Base-by-base conservation (phyloP, 2,797 vertebrate species). In the Eurystomus glaucurus region DNA sequence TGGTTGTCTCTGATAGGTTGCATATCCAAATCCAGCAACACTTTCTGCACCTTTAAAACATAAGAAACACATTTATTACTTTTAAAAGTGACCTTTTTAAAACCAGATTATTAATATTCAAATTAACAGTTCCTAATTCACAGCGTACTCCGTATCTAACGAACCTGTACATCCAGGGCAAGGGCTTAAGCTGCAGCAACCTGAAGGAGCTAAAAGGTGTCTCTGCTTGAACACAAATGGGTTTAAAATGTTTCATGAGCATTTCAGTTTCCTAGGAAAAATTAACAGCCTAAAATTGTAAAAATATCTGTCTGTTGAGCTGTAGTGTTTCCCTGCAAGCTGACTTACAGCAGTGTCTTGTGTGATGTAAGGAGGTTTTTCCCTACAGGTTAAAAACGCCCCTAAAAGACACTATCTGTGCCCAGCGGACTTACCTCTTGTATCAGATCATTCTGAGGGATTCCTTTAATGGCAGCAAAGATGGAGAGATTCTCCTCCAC, bases 401-500 rank as follows among this genome's bases (percentile, higher is more conserved):
- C 5, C 6, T 0, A 0, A 0, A 6, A 16, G 51, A 3, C 4
- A n/a, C 0, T 2, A 13, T 13, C 45, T 35, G 54, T 17, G 48
- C 7, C 60, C 84, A 19, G 93, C 33, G 2, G 83, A 41, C 87
- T 87, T 81, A 99, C 99, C 98, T 99, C 99, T 10, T 98, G 97
- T 28, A 99, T 98, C 69, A 99, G 77, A 90, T 99, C 98, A 9
- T 98, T 98, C 4, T 98, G 98, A 18, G 98, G 98, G 95, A 99
- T 99, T 69, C 99, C 99, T 97, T 99, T 99, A 89, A 99, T 98
- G 60, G 99, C 99, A 14, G 99, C 99, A 35, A 99, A 99, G 66
- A 99, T 99, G 93, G 98, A 98, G 69, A 99, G 98, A 96, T 99
- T 99, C 88, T 99, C 99, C 98, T 99, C 99, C 91, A 99, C 99